Evolutionary conservation across 1,140 invertebrate species (phyloP).

Genomic region (Streblospio benedicti): DNA sequence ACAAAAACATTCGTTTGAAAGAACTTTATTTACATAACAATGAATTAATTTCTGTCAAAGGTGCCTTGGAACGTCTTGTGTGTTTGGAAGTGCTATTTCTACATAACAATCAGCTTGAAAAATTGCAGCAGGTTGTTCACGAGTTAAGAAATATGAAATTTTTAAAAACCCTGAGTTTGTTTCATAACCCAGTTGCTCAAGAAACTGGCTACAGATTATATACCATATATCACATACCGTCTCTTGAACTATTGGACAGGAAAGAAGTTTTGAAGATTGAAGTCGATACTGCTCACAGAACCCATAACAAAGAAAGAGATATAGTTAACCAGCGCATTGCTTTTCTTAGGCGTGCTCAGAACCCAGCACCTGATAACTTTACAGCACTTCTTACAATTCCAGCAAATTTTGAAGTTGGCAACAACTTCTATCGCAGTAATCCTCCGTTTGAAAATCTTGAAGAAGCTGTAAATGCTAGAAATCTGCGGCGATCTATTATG

Average conservation of each 20-base stretch:
- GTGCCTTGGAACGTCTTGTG: neutral
- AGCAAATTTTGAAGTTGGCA: neutral
- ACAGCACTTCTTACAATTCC: neutral
- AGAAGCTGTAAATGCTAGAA: neutral
- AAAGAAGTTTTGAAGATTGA: neutral
- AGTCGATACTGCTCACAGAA: constrained; percentile 3
- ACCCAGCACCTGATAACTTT: neutral
- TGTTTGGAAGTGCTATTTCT: neutral
- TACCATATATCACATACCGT: neutral
- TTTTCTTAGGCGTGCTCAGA: neutral
- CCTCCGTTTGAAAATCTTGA: neutral
- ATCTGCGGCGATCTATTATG: neutral
- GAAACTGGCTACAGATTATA: constrained; percentile 1
- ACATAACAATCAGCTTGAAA: constrained; percentile 3
- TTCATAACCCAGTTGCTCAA: neutral
- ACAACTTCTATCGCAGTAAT: neutral
- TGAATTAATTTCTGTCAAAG: neutral
- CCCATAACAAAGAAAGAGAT: neutral
- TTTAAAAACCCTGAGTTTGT: constrained; percentile 2
- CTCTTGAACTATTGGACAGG: constrained; percentile 1
- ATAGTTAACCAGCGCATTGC: neutral
- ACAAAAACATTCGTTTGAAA: neutral
- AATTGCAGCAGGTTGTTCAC: neutral
- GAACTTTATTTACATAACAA: neutral
- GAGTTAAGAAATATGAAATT: neutral